phyloP scores from a whole-genome alignment of 2,888 invertebrate species.

The Parnassius smintheus region DNA sequence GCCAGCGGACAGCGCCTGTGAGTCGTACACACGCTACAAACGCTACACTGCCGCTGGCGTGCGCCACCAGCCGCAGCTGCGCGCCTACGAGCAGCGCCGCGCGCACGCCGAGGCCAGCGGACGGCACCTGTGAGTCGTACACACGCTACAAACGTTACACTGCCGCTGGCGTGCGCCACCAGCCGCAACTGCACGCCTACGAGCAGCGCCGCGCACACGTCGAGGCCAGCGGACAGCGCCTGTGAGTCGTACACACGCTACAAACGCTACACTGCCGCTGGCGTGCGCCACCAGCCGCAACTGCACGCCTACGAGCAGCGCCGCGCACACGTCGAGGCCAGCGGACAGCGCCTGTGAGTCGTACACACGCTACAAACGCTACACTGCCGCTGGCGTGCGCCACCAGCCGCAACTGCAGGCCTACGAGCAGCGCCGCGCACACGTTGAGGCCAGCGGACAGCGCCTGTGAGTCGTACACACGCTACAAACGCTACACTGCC shows the following conservation, averaged over 20 bases:
- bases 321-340: neutral
- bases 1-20: slow-evolving; percentile 82
- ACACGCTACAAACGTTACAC: slow-evolving; percentile 78
- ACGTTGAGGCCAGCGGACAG: slow-evolving; percentile 84
- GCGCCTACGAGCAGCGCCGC: neutral
- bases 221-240: slow-evolving; percentile 81
- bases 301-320: neutral
- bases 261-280: slow-evolving; percentile 41
- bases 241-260: slow-evolving; percentile 61
- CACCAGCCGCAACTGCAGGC: slow-evolving; percentile 86
- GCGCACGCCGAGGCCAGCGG: too few species aligned
- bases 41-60: neutral
- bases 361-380: slow-evolving; percentile 66
- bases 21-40: slow-evolving; percentile 37
- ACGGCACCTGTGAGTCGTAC: too few species aligned
- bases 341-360: too few species aligned
- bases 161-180: slow-evolving; percentile 90
- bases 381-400: slow-evolving; percentile 92
- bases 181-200: slow-evolving; percentile 87
- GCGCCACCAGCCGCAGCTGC: neutral
- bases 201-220: slow-evolving; percentile 84
- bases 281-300: neutral
- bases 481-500: neutral
- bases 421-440: slow-evolving; percentile 84
- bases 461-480: slow-evolving; percentile 64